A percentile compares a stretch with the other conserved stretches of the same genome.
Evolutionary conservation across 1,140 invertebrate genomes (phyloP).

Genomic region (Lethrus apterus): DNA sequence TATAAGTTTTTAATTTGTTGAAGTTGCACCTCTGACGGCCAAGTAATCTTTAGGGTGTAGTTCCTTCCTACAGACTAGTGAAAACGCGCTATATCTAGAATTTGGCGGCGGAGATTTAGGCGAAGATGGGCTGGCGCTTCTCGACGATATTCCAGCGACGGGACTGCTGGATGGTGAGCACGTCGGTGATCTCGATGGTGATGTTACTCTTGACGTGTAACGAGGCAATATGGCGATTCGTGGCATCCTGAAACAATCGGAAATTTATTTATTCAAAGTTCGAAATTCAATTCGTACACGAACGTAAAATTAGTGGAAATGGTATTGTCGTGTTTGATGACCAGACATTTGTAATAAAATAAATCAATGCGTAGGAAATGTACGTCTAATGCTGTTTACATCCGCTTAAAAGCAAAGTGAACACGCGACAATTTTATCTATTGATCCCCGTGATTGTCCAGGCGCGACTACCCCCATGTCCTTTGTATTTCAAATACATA

Average conservation of each 20-base stretch:
- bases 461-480: constrained; percentile 1
- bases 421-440: constrained; percentile 33
- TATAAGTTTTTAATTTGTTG: neutral
- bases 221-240: constrained; percentile 30
- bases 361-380: too few relatives aligned
- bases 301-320: too few relatives aligned
- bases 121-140: constrained; percentile 37
- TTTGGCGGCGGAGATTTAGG: constrained; percentile 26
- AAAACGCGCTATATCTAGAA: constrained; percentile 38
- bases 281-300: too few relatives aligned
- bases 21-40: constrained; percentile 29
- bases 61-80: constrained; percentile 38
- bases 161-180: constrained; percentile 33
- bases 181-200: constrained; percentile 28
- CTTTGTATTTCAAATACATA: neutral
- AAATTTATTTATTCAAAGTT: too few relatives aligned
- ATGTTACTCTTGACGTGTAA: constrained; percentile 21
- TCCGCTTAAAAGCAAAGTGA: constrained; percentile 23
- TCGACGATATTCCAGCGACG: constrained; percentile 28
- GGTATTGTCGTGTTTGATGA: too few relatives aligned
- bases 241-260: constrained; percentile 35
- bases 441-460: constrained; percentile 36
- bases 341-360: too few relatives aligned
- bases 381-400: constrained; percentile 22
- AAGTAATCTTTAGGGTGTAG: constrained; percentile 35